These are phyloP conservation scores for Nymphalis c-album DNA, from an alignment of 2,888 invertebrate species.

Conservation along the genomic window DNA sequence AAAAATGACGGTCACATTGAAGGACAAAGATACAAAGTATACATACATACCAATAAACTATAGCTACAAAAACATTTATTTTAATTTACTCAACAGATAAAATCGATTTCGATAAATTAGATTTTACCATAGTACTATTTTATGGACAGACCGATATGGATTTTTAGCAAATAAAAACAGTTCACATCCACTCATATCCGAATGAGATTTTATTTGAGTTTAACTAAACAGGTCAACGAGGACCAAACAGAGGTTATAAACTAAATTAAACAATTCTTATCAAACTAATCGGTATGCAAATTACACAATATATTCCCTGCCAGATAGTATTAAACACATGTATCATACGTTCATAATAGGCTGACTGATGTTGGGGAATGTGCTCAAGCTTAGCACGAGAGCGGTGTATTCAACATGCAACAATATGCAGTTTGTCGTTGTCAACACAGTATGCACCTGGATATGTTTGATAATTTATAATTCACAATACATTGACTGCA, in stretches of 20 bases:
- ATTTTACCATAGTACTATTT: too few species aligned
- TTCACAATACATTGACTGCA: not conserved
- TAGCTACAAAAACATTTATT: too few species aligned
- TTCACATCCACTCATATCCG: too few species aligned
- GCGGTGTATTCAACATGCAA: conserved; percentile 73
- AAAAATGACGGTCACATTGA: too few species aligned
- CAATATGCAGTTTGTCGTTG: conserved; percentile 77
- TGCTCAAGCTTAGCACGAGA: conserved; percentile 73
- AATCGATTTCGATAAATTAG: too few species aligned
- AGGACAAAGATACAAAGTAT: too few species aligned
- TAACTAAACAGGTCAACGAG: too few species aligned
- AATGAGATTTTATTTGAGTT: too few species aligned
- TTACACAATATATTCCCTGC: not conserved
- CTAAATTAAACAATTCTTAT: not conserved
- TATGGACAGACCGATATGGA: too few species aligned
- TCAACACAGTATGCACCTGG: conserved; percentile 74
- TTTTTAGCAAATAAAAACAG: too few species aligned
- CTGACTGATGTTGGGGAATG: conserved; percentile 73
- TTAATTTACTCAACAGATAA: too few species aligned
- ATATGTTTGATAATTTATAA: conserved; percentile 11
- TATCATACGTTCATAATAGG: conserved; percentile 65
- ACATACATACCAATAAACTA: too few species aligned
- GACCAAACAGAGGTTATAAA: not conserved
- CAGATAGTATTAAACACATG: conserved; percentile 24
- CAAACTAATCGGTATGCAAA: not conserved